Conservation (phyloP, 2,888 invertebrate genomes). For the Campopleginae sp. region DNA sequence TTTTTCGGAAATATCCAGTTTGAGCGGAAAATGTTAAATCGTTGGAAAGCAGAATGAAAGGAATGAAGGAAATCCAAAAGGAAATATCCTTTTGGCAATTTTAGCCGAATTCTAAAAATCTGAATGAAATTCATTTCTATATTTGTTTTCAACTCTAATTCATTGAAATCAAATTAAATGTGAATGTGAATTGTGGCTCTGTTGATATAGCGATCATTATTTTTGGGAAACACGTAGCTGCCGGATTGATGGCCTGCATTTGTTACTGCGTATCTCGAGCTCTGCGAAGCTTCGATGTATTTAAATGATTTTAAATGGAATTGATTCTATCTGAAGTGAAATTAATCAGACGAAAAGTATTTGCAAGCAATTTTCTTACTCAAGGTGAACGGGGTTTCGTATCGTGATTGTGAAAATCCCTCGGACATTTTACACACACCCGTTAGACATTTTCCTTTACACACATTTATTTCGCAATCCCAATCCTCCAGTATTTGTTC, state of each 20-base stretch:
- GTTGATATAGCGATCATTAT: no score
- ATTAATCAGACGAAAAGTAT: not conserved
- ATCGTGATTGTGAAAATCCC: no score
- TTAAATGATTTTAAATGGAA: not conserved
- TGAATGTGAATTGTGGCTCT: no score
- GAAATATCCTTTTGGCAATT: not conserved
- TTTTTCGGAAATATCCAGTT: no score
- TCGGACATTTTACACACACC: not conserved
- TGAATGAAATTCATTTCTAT: not conserved
- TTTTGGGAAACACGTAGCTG: no score
- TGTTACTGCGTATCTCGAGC: no score
- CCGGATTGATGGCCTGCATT: no score
- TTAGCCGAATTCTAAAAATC: not conserved
- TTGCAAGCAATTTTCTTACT: not conserved
- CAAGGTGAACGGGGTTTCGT: not conserved
- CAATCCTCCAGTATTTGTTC: not conserved
- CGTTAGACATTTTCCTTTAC: not conserved
- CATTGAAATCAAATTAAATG: not conserved
- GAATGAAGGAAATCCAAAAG: no score
- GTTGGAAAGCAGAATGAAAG: no score
- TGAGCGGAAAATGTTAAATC: no score
- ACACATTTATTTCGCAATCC: constrained; percentile 6
- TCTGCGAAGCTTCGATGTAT: not conserved
- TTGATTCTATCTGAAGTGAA: not conserved
- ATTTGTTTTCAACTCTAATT: not conserved